A percentile compares a stretch with the other conserved stretches of the same genome.
phyloP scores from a whole-genome alignment of 1,140 invertebrate genomes.

The Drosophila sturtevanti region DNA sequence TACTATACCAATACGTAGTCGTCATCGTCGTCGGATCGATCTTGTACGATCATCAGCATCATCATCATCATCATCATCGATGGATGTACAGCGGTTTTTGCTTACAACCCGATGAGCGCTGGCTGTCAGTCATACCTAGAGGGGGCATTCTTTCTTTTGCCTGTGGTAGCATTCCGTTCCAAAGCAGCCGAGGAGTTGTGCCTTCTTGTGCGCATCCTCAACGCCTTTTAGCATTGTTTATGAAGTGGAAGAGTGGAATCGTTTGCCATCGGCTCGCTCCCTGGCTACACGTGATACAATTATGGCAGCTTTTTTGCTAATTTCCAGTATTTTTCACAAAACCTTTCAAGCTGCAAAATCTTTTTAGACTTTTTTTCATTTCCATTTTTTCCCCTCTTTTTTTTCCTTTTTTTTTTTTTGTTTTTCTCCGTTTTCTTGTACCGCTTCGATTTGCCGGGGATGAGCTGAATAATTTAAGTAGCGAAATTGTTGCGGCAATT shows the following conservation, averaged over 20 bases:
- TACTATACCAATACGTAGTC: slow-evolving; percentile 31
- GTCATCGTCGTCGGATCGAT: slow-evolving; percentile 38
- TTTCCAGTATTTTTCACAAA: not conserved
- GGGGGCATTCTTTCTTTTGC: slow-evolving; percentile 55
- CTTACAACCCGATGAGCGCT: not conserved
- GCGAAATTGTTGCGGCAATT: slow-evolving; percentile 58
- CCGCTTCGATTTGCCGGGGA: too few species aligned
- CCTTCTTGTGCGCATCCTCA: slow-evolving; percentile 43
- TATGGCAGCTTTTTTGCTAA: slow-evolving; percentile 68
- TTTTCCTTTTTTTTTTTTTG: slow-evolving; percentile 16
- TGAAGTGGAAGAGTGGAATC: slow-evolving; percentile 58
- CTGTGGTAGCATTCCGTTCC: slow-evolving; percentile 55
- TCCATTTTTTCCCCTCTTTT: not conserved
- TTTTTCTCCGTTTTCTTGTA: not conserved
- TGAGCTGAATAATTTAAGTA: slow-evolving; percentile 47
- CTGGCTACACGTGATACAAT: slow-evolving; percentile 74
- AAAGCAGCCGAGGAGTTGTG: slow-evolving; percentile 11
- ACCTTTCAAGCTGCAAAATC: not conserved
- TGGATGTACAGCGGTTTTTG: too few species aligned
- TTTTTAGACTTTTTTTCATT: too few species aligned
- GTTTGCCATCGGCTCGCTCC: slow-evolving; percentile 1
- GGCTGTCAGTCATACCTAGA: slow-evolving; percentile 75
- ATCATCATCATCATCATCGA: too few species aligned
- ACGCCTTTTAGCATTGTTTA: slow-evolving; percentile 76
- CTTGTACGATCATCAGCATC: slow-evolving; percentile 20